Base-by-base conservation (phyloP, 2,888 invertebrate genomes). In the Galeopsomyia nigrocyanea region DNA sequence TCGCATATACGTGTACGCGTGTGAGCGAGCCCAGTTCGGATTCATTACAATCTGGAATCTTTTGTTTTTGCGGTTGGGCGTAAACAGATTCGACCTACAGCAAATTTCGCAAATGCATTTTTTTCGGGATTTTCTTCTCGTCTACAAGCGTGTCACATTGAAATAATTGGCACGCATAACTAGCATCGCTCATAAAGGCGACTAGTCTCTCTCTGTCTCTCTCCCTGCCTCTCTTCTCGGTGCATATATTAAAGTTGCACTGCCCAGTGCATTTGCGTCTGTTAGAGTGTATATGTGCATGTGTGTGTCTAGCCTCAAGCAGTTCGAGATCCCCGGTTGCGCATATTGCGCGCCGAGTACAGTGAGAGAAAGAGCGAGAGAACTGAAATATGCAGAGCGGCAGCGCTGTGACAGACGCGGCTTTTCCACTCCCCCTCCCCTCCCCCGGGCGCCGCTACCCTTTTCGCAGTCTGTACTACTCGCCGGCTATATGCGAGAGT, bases 361-460 rank as follows among this genome's bases (percentile, higher is more conserved):
- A 21, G 64, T 39, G 55, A 64, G 55, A 46, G 66, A 26, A 39
- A 49, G 62, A 21, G 50, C 22, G 21, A 21, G 10, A 26, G 53
- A 58, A 17, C 67, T 63, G 67, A 72, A 72, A 63, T 67, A 63
- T 61, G 72, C 68, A 68, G 47, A 47, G 71, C 49, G 47, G 39
- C 39, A 51, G 67, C 61, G 62, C 21, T 49, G 62, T 55, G 66
- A 66, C 55, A 49, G 71, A 66, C 51, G 26, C 55, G 57, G 62
- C 65, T 66, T 61, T 61, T 60, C 60, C 58, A 31, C 51, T 39
- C 57, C 14, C 69, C 13, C 57, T 19, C 50, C 19, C 19, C 21
- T 16, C 0, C 57, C 2, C 10, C 26, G 10, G 10, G 39, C 13
- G n/a, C n/a, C 46, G 22, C 9, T 26, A 19, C 46, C 47, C 49